Evolutionary conservation across 1,140 invertebrate genomes (phyloP).

Genomic region (Gyrodactylus salaris): DNA sequence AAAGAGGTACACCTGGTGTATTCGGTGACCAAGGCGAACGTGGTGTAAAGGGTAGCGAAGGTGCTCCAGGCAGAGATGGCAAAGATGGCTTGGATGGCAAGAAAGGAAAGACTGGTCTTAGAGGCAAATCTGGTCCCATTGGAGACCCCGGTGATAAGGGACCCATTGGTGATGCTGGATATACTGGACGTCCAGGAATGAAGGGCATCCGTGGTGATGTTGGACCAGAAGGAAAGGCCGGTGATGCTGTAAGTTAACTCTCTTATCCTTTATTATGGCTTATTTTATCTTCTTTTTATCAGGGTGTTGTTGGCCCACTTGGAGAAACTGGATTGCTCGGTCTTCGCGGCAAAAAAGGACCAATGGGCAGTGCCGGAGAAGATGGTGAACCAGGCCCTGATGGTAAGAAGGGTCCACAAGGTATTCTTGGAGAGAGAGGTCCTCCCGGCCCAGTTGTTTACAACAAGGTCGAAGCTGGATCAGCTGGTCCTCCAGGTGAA

Average conservation of each 20-base stretch:
- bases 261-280: too few species aligned
- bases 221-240: too few species aligned
- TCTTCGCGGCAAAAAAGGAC: too few species aligned
- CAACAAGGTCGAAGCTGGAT: background rate
- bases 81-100: background rate
- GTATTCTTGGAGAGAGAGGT: background rate
- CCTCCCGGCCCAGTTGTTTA: background rate
- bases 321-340: too few species aligned
- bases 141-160: background rate
- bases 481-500: background rate
- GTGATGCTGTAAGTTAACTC: too few species aligned
- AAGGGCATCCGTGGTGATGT: background rate
- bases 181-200: background rate
- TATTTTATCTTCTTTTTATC: too few species aligned
- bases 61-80: background rate
- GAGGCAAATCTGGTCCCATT: background rate
- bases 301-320: too few species aligned
- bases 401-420: background rate
- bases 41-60: background rate
- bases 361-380: background rate
- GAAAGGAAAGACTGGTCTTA: background rate
- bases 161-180: background rate
- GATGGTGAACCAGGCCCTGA: background rate
- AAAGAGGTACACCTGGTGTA: background rate
- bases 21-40: background rate